phyloP scores from a whole-genome alignment of 1,140 invertebrate species.

The Lanistes nyassanus region DNA sequence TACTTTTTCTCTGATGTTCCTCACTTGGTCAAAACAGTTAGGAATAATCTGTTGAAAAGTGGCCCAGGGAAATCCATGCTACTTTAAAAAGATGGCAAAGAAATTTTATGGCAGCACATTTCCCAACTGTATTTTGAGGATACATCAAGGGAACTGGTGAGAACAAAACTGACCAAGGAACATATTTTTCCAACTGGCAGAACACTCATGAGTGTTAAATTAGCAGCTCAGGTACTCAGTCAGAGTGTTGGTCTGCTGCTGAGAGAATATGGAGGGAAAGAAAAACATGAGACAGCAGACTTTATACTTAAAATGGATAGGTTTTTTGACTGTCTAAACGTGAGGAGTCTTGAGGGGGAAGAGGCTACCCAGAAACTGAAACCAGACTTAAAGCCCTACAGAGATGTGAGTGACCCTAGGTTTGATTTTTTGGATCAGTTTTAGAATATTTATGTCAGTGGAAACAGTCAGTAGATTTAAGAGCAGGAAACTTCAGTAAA shows the following conservation, averaged over 20 bases:
- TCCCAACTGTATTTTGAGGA: background rate
- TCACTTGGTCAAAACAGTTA: conserved; percentile 10
- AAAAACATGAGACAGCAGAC: background rate
- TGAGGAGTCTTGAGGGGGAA: background rate
- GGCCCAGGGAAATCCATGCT: background rate
- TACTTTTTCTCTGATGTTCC: conserved; percentile 21
- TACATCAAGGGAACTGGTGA: background rate
- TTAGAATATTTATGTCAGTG: no score
- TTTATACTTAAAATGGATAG: conserved; percentile 12
- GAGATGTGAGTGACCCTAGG: no score
- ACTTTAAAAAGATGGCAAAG: conserved; percentile 4
- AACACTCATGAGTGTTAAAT: conserved; percentile 5
- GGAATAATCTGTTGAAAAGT: conserved; percentile 7
- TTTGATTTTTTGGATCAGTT: no score
- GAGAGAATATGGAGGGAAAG: background rate
- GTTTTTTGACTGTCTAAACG: conserved; percentile 24
- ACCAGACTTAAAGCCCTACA: no score
- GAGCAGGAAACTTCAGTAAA: background rate
- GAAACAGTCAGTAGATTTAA: no score
- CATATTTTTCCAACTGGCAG: background rate
- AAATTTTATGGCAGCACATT: conserved; percentile 12
- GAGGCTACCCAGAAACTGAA: conserved; percentile 3
- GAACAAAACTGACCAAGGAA: background rate
- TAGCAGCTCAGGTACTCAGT: conserved; percentile 15
- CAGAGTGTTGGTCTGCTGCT: background rate